A percentile compares a stretch with the other conserved stretches of the same genome.
These are phyloP conservation scores for Crypturellus tataupa DNA, from an alignment of 2,797 vertebrate species.

Conservation along the genomic window DNA sequence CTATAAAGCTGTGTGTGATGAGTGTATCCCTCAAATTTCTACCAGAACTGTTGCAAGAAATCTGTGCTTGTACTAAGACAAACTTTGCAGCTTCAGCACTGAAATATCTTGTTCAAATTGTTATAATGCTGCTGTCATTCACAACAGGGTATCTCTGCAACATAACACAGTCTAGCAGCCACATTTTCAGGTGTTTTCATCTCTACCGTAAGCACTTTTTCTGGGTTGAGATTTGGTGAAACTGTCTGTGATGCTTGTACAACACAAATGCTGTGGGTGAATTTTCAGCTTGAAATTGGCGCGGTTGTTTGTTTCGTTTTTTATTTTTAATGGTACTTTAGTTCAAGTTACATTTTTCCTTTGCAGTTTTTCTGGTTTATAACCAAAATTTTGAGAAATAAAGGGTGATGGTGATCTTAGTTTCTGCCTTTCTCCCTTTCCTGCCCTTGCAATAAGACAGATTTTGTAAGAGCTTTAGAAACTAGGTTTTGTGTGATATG, in stretches of 20 bases:
- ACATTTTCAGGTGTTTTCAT: slow-evolving; percentile 27
- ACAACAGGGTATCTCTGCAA: neutral
- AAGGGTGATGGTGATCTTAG: neutral
- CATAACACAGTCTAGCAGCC: neutral
- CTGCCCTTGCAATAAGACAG: neutral
- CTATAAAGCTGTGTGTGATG: slow-evolving; percentile 12
- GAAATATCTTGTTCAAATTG: slow-evolving; percentile 2
- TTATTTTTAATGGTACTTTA: neutral
- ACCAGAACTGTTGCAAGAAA: neutral
- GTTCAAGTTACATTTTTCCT: neutral
- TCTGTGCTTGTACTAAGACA: slow-evolving; percentile 22
- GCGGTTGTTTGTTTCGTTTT: too few relatives aligned
- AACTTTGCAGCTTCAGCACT: slow-evolving; percentile 19
- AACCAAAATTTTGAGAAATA: neutral
- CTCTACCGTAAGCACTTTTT: neutral
- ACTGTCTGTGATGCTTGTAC: neutral
- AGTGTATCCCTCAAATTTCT: slow-evolving; percentile 9
- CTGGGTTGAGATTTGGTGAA: neutral
- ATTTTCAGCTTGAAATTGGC: neutral
- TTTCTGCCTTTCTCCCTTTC: neutral
- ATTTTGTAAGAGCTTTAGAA: neutral
- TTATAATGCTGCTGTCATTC: neutral
- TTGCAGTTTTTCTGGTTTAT: neutral
- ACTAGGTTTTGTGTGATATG: neutral
- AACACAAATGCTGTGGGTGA: neutral